Conservation (phyloP, 1,140 invertebrate genomes). For the Aphis gossypii region DNA sequence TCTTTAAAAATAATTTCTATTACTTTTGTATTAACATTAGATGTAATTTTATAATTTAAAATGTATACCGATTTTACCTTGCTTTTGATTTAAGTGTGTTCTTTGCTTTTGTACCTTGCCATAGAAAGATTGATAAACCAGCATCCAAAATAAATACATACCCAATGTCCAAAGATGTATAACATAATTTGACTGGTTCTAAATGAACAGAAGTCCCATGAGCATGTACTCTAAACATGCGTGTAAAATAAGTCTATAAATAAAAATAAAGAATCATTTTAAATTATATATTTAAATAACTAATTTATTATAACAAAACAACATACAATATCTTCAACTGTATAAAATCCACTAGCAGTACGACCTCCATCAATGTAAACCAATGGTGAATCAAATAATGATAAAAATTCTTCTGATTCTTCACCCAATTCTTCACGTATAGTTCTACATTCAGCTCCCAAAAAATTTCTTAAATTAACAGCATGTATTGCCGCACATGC, state of each 20-base stretch:
- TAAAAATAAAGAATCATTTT: conserved; percentile 59
- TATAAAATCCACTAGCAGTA: conserved; percentile 96
- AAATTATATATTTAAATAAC: background rate
- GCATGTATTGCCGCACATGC: conserved; percentile 99
- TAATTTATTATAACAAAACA: background rate
- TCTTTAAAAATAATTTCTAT: conserved; percentile 64
- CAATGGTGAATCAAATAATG: conserved; percentile 90
- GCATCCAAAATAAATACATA: conserved; percentile 93
- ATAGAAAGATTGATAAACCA: conserved; percentile 87
- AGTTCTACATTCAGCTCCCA: conserved; percentile 96
- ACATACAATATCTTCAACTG: conserved; percentile 88
- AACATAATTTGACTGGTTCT: conserved; percentile 81
- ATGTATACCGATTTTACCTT: conserved; percentile 73
- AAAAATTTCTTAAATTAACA: conserved; percentile 94
- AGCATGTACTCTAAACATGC: conserved; percentile 89
- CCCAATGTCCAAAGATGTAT: conserved; percentile 82
- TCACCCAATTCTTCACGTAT: conserved; percentile 96
- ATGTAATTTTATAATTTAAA: conserved; percentile 65
- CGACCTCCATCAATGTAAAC: conserved; percentile 96
- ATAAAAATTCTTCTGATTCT: conserved; percentile 95
- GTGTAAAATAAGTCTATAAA: conserved; percentile 77
- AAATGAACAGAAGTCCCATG: conserved; percentile 87
- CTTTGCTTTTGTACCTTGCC: conserved; percentile 92
- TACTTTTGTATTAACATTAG: background rate
- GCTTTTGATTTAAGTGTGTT: conserved; percentile 95